A percentile compares a stretch with the other conserved stretches of the same genome.
These are phyloP conservation scores for Orchestia grillus DNA, from an alignment of 1,140 invertebrate species.

Conservation along the genomic window DNA sequence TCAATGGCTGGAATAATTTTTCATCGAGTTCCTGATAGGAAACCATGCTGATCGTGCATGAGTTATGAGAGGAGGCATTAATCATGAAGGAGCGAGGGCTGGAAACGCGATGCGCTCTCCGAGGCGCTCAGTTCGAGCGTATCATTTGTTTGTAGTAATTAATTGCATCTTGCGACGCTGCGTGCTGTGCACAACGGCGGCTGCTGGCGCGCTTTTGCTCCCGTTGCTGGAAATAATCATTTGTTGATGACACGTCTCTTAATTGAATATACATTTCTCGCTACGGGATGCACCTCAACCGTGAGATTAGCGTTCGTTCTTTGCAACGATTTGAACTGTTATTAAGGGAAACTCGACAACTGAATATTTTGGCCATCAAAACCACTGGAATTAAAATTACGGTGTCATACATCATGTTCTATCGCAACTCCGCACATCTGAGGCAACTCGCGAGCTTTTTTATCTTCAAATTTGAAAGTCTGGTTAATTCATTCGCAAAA, in stretches of 20 bases:
- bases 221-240: background rate
- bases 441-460: background rate
- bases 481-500: background rate
- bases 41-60: background rate
- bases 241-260: background rate
- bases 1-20: background rate
- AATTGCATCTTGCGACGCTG: background rate
- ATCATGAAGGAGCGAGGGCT: conserved; percentile 5
- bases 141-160: background rate
- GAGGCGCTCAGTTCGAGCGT: background rate
- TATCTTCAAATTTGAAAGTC: background rate
- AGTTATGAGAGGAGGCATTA: background rate
- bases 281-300: background rate
- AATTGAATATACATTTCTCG: background rate
- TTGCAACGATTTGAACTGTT: background rate
- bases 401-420: background rate
- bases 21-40: background rate
- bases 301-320: background rate
- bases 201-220: background rate
- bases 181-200: background rate
- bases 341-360: background rate
- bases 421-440: background rate
- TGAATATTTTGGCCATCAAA: background rate
- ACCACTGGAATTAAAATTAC: background rate
- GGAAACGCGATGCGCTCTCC: background rate